Percentiles rank a stretch among this genome's conserved stretches.
These are phyloP conservation scores for Tragelaphus buxtoni DNA, from an alignment of 2,113 vertebrate genomes.

Conservation along the genomic window DNA sequence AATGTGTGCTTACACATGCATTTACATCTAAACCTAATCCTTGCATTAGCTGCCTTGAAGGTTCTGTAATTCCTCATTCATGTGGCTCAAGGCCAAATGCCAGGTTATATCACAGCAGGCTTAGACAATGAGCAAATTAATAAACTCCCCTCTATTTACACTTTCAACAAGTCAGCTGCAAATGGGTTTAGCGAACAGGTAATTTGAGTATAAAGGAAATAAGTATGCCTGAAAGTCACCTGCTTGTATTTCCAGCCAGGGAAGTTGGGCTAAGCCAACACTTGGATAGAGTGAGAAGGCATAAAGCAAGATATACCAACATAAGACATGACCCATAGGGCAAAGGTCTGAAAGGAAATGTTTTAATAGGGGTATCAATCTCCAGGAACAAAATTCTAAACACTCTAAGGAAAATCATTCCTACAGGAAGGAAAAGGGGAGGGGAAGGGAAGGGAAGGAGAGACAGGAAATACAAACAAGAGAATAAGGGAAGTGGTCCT, in stretches of 20 bases:
- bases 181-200: background rate
- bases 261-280: background rate
- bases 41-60: background rate
- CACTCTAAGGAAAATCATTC: background rate
- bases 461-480: background rate
- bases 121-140: background rate
- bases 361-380: background rate
- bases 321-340: background rate
- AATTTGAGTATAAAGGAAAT: background rate
- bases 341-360: background rate
- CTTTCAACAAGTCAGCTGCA: background rate
- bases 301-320: background rate
- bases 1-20: background rate
- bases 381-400: background rate
- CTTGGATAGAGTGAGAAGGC: background rate
- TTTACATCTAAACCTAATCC: background rate
- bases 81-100: background rate
- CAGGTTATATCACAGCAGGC: background rate
- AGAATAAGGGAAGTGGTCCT: background rate
- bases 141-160: background rate
- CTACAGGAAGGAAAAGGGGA: background rate
- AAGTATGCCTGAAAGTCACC: background rate
- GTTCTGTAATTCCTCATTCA: background rate
- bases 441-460: background rate
- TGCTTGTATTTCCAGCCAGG: background rate